phyloP scores from a whole-genome alignment of 2,797 vertebrate species.

The Sternarchorhynchus goeldii region DNA sequence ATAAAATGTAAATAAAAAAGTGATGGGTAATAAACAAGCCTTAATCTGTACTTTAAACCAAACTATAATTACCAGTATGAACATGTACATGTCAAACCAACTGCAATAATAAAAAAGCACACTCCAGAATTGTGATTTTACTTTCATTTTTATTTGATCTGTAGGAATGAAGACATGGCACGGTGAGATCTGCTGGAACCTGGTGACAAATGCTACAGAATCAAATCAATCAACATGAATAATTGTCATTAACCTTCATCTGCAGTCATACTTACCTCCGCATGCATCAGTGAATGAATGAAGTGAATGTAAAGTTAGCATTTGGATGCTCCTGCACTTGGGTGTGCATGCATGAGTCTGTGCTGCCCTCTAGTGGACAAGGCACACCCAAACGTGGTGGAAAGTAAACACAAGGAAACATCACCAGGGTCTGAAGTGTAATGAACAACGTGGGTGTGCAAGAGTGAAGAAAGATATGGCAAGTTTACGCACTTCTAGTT shows the following conservation, averaged over 20 bases:
- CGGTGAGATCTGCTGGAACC: constrained; percentile 80
- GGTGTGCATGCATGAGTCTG: not conserved
- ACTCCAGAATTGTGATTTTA: constrained; percentile 69
- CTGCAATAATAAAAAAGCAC: constrained; percentile 61
- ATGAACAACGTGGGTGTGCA: not conserved
- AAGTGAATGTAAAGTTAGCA: not conserved
- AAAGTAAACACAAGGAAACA: not conserved
- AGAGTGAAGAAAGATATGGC: constrained; percentile 17
- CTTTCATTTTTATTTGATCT: constrained; percentile 80
- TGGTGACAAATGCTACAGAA: constrained; percentile 87
- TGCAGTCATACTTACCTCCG: constrained; percentile 25
- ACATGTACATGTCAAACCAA: constrained; percentile 30
- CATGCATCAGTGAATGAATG: not conserved
- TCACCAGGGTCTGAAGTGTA: not conserved
- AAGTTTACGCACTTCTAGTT: constrained; percentile 94
- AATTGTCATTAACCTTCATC: not conserved
- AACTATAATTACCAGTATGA: not conserved
- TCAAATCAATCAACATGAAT: constrained; percentile 67
- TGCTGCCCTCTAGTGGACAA: constrained; percentile 42
- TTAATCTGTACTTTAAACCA: too few relatives aligned
- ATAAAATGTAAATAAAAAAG: too few relatives aligned
- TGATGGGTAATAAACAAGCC: too few relatives aligned
- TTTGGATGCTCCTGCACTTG: not conserved
- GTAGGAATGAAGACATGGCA: constrained; percentile 76
- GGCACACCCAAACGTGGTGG: not conserved